Percentiles rank a stretch among this genome's conserved stretches.
phyloP scores from a whole-genome alignment of 1,140 invertebrate species.

The Samia ricini region DNA sequence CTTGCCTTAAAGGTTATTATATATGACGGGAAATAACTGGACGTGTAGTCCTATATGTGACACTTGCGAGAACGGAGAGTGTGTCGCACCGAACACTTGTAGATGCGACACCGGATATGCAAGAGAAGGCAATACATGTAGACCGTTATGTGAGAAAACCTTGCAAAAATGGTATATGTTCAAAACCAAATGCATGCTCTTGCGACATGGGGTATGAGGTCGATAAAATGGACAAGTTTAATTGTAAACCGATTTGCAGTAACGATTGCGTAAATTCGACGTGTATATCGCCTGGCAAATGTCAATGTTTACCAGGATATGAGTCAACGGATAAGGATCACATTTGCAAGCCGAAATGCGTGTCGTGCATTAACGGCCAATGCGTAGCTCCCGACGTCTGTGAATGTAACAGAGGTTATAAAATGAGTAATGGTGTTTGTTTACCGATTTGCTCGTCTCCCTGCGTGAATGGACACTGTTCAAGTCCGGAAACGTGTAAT shows the following conservation, averaged over 20 bases:
- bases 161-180: slow-evolving; percentile 64
- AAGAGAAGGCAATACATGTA: slow-evolving; percentile 44
- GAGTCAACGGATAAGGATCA: slow-evolving; percentile 13
- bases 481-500: slow-evolving; percentile 35
- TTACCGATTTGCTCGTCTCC: slow-evolving; percentile 42
- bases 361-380: slow-evolving; percentile 44
- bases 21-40: slow-evolving; percentile 46
- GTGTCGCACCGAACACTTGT: slow-evolving; percentile 73
- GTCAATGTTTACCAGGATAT: slow-evolving; percentile 21
- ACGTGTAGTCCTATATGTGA: slow-evolving; percentile 35
- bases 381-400: slow-evolving; percentile 35
- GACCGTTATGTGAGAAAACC: slow-evolving; percentile 59
- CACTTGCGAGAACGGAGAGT: slow-evolving; percentile 76
- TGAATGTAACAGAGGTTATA: slow-evolving; percentile 38
- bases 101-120: slow-evolving; percentile 43
- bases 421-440: slow-evolving; percentile 9
- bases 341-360: slow-evolving; percentile 43
- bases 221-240: not conserved
- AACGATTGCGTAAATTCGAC: slow-evolving; percentile 15
- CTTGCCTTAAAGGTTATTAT: slow-evolving; percentile 75
- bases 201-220: slow-evolving; percentile 23
- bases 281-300: slow-evolving; percentile 15
- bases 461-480: slow-evolving; percentile 48
- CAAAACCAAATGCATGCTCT: slow-evolving; percentile 33
- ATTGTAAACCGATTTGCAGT: slow-evolving; percentile 21